These are phyloP conservation scores for Hapalemur alaotrensis DNA, from an alignment of 2,797 vertebrate species.

Conservation along the genomic window DNA sequence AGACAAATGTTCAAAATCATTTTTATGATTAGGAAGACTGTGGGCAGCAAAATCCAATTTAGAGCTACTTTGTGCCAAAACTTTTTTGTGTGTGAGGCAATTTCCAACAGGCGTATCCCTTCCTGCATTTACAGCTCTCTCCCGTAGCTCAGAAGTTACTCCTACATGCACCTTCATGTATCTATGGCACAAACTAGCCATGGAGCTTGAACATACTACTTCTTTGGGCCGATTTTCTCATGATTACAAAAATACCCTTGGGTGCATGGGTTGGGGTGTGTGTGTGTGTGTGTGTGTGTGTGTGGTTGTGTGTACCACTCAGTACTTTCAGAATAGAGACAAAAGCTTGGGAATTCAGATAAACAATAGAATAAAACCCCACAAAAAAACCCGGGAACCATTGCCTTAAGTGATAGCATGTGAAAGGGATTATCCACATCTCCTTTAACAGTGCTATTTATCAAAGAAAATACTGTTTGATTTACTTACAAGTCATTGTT, in stretches of 20 bases:
- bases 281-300: not conserved
- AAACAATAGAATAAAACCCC: not conserved
- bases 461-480: not conserved
- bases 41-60: not conserved
- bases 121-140: not conserved
- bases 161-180: not conserved
- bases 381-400: not conserved
- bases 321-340: not conserved
- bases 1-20: slow-evolving; percentile 1
- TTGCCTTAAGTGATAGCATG: not conserved
- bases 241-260: not conserved
- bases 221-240: not conserved
- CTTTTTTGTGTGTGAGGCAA: not conserved
- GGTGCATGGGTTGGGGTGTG: no score
- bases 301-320: not conserved
- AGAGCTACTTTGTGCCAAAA: not conserved
- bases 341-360: not conserved
- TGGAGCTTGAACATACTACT: not conserved
- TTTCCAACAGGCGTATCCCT: not conserved
- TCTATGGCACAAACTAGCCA: not conserved
- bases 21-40: not conserved
- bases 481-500: not conserved
- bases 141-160: not conserved
- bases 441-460: not conserved
- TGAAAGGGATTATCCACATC: not conserved